phyloP scores from a whole-genome alignment of 2,797 vertebrate genomes.

The Paguma larvata region DNA sequence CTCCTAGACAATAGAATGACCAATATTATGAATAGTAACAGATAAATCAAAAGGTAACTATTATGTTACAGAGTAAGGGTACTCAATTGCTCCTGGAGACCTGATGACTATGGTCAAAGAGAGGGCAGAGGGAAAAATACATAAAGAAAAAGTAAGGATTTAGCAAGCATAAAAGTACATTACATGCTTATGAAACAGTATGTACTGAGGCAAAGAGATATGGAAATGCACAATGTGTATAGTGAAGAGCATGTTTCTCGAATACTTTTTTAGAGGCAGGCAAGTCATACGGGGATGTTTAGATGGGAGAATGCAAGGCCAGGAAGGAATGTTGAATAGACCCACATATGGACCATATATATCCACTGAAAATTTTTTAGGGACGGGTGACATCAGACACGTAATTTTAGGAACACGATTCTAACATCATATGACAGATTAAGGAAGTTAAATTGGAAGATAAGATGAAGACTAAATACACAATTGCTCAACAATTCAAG shows the following conservation, averaged over 20 bases:
- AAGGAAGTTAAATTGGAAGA: background rate
- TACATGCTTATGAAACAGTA: background rate
- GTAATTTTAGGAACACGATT: background rate
- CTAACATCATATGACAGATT: background rate
- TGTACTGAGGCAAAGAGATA: background rate
- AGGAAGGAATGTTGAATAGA: background rate
- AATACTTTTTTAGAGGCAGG: background rate
- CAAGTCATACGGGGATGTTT: background rate
- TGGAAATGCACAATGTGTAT: background rate
- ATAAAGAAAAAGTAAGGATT: background rate
- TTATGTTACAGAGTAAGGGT: background rate
- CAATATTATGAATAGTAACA: background rate
- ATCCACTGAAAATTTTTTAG: background rate
- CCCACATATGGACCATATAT: background rate
- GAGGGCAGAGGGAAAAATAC: background rate
- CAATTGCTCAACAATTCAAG: background rate
- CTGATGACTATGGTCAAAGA: background rate
- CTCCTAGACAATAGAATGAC: background rate
- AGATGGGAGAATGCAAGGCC: background rate
- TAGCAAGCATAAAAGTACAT: background rate
- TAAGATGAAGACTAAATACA: background rate
- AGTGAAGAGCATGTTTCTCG: background rate
- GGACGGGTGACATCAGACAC: background rate
- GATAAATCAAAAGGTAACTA: background rate
- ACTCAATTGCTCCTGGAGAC: background rate